Conservation (phyloP, 2,113 vertebrate genomes). For the Catharus fuscescens region DNA sequence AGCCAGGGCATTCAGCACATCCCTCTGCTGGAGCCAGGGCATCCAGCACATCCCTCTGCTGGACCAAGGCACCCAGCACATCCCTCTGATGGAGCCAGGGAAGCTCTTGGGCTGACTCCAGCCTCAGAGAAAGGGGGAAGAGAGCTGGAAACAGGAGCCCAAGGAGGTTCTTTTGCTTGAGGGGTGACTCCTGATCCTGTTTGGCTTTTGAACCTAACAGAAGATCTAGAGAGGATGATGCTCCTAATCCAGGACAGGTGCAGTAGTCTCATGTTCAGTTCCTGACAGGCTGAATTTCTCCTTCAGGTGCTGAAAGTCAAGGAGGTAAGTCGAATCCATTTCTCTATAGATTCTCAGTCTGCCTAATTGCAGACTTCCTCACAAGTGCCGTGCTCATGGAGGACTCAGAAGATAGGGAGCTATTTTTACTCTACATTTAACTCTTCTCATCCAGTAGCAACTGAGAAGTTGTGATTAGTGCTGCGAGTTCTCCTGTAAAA, state of each 20-base stretch:
- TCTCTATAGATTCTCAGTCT: background rate
- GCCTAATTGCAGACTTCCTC: background rate
- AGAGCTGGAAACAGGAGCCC: background rate
- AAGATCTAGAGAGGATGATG: background rate
- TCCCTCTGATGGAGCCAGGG: background rate
- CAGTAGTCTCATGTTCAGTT: background rate
- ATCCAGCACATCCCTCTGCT: background rate
- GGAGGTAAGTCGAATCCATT: background rate
- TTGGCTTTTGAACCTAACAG: background rate
- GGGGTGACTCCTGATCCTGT: background rate
- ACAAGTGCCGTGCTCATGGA: background rate
- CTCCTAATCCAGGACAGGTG: background rate
- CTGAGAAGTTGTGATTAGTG: slow-evolving; percentile 34
- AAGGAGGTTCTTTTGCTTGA: background rate
- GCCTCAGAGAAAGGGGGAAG: background rate
- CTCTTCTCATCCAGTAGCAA: slow-evolving; percentile 26
- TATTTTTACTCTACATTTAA: slow-evolving; percentile 34
- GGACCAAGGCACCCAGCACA: too few species aligned
- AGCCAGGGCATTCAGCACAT: background rate
- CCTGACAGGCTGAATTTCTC: background rate
- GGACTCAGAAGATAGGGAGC: background rate
- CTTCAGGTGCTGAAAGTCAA: background rate
- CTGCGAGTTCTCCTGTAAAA: background rate
- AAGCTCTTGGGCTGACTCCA: background rate
- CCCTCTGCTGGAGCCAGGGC: background rate